These are phyloP conservation scores for Clunio marinus DNA, from an alignment of 2,888 invertebrate genomes.

Conservation along the genomic window DNA sequence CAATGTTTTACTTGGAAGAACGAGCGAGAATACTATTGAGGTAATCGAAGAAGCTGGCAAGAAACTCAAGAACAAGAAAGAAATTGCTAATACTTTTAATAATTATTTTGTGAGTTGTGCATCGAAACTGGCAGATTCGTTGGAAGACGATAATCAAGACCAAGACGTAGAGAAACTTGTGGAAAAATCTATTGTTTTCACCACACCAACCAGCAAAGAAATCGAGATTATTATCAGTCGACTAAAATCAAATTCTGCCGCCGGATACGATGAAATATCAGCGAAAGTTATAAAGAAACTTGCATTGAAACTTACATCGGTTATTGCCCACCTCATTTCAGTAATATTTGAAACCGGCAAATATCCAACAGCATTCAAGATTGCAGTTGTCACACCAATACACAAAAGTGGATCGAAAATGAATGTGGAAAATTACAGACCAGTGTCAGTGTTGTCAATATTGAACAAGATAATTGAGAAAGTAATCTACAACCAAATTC, in stretches of 20 bases:
- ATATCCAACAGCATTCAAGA: background rate
- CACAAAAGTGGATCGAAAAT: background rate
- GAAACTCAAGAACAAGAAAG: no score
- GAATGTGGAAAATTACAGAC: background rate
- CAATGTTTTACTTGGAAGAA: background rate
- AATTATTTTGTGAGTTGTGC: background rate
- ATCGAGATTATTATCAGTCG: background rate
- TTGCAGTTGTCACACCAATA: background rate
- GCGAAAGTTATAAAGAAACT: background rate
- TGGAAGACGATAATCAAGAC: background rate
- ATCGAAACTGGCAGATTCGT: background rate
- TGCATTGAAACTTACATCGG: background rate
- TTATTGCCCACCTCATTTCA: background rate
- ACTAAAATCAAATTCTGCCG: background rate
- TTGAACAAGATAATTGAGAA: background rate
- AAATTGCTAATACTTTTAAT: background rate
- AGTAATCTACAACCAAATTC: background rate
- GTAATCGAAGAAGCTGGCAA: background rate
- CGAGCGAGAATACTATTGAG: background rate
- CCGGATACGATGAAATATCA: background rate
- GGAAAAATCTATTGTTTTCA: background rate
- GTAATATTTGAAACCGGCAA: background rate
- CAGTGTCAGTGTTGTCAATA: background rate
- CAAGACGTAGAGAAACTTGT: background rate
- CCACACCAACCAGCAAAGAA: background rate